These are phyloP conservation scores for Brotogeris chrysoptera DNA, from an alignment of 2,797 vertebrate genomes.

Conservation along the genomic window DNA sequence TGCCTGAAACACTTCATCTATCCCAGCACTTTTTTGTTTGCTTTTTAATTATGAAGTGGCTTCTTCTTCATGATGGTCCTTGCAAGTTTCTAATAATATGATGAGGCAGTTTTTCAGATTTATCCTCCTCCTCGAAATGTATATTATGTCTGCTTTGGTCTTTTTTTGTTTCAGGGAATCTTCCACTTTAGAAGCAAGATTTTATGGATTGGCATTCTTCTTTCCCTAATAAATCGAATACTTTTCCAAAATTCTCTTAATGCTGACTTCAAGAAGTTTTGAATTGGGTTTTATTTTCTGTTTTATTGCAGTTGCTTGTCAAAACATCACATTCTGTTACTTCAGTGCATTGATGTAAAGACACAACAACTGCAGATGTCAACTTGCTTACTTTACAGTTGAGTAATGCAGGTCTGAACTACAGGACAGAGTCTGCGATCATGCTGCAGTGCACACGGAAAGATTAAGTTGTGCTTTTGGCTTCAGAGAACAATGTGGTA, in stretches of 20 bases:
- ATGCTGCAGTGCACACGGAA: not conserved
- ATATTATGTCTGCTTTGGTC: not conserved
- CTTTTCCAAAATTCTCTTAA: not conserved
- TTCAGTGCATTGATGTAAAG: not conserved
- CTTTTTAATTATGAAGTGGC: not conserved
- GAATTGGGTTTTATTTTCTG: not conserved
- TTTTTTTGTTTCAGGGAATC: not conserved
- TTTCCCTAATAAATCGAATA: not conserved
- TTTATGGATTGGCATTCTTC: not conserved
- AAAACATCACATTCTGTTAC: not conserved
- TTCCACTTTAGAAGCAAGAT: not conserved
- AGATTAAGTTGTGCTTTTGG: not conserved
- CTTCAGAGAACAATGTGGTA: not conserved
- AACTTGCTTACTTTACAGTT: not conserved
- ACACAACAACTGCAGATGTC: not conserved
- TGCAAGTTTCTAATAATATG: not conserved
- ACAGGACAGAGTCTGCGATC: not conserved
- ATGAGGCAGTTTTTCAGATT: not conserved
- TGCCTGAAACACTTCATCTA: not conserved
- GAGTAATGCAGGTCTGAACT: not conserved
- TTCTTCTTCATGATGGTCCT: not conserved
- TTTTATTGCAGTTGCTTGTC: not conserved
- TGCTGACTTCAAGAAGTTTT: not conserved
- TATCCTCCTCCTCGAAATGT: not conserved
- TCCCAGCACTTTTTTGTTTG: not conserved